These are phyloP conservation scores for Periophthalmus modestus DNA, from an alignment of 2,113 vertebrate species.

Conservation along the genomic window DNA sequence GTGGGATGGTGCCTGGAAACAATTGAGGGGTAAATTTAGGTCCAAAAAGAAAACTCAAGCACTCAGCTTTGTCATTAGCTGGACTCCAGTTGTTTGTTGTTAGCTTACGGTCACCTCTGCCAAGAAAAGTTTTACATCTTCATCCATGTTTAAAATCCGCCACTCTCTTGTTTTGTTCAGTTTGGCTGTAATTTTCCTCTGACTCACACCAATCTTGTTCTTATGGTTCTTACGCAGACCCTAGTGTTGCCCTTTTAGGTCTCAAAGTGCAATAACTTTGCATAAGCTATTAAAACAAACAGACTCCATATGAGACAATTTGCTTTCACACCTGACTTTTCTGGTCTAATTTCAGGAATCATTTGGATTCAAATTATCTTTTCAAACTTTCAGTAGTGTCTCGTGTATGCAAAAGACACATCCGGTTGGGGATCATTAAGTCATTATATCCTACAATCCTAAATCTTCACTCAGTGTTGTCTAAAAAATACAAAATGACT, in stretches of 20 bases:
- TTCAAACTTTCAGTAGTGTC: background rate
- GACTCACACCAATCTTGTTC: constrained; percentile 6
- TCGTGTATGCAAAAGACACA: background rate
- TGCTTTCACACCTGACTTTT: background rate
- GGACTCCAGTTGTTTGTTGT: constrained; percentile 40
- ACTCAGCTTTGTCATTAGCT: constrained; percentile 53
- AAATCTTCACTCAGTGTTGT: too few relatives aligned
- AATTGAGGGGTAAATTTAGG: constrained; percentile 68
- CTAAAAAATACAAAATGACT: too few relatives aligned
- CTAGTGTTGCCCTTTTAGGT: background rate
- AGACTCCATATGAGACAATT: background rate
- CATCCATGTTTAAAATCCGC: constrained; percentile 46
- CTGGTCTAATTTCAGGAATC: background rate
- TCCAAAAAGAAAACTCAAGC: constrained; percentile 46
- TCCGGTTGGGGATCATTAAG: too few relatives aligned
- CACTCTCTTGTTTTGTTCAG: constrained; percentile 13
- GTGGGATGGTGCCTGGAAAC: constrained; percentile 64
- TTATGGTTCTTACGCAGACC: background rate
- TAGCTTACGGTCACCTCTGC: constrained; percentile 39
- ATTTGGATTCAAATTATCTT: background rate
- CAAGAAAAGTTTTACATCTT: constrained; percentile 60
- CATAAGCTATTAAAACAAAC: background rate
- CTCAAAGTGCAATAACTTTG: background rate
- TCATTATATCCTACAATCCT: too few relatives aligned
- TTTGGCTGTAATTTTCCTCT: constrained; percentile 26